These are phyloP conservation scores for Eupithecia abbreviata DNA, from an alignment of 2,888 invertebrate genomes.

Conservation along the genomic window DNA sequence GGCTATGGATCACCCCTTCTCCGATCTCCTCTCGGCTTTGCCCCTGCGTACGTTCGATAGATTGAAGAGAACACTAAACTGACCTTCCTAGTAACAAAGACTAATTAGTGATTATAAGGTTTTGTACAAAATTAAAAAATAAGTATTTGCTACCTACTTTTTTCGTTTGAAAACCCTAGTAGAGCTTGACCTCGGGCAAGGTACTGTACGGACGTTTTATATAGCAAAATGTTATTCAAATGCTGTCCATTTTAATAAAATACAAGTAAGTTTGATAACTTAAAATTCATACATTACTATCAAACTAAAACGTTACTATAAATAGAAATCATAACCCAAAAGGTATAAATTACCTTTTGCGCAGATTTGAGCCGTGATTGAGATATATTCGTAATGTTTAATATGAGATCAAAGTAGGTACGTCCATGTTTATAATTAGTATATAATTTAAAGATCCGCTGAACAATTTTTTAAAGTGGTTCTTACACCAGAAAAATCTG, in stretches of 20 bases:
- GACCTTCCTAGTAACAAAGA: conserved; percentile 68
- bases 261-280: background rate
- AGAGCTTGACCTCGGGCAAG: background rate
- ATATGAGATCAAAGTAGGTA: background rate
- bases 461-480: background rate
- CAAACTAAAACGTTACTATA: background rate
- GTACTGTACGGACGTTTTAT: too few relatives aligned
- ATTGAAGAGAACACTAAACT: conserved; percentile 67
- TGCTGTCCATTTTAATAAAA: background rate
- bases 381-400: background rate
- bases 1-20: conserved; percentile 58
- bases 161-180: conserved; percentile 10
- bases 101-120: conserved; percentile 47
- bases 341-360: background rate
- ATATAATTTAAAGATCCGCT: background rate
- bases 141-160: conserved; percentile 18
- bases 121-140: conserved; percentile 48
- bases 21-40: conserved; percentile 63
- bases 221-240: too few relatives aligned
- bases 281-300: background rate
- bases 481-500: background rate
- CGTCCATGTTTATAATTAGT: background rate
- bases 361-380: background rate
- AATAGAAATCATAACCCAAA: background rate
- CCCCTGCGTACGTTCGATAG: conserved; percentile 79